Base-by-base conservation (phyloP, 2,797 vertebrate genomes). In the Hemitrygon akajei region DNA sequence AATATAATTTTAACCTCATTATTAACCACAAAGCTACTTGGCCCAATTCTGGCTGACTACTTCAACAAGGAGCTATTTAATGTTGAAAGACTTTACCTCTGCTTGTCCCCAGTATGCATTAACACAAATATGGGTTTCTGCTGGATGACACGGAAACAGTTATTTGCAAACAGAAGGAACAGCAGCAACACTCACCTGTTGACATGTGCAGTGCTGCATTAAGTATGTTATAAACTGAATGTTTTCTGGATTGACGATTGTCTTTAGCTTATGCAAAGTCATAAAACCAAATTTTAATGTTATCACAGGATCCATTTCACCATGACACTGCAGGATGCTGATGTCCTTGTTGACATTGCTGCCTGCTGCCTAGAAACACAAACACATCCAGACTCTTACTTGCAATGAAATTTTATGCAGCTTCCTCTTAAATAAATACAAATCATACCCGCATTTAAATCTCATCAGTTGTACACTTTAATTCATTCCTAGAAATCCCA, bases 311-410 rank as follows among this genome's bases (percentile, higher is more conserved):
- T 99, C 99, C 95, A 96, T 95, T 95, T 98, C 98, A 20, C 99
- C 99, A 0, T 99, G 99, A 96, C 98, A 99, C 95, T 99, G 98
- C 96, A 99, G 96, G 95, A 99, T 98, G 63, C 98, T 97, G 25
- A 98, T 96, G 95, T 98, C 98, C 97, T 97, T 98, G 96, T 97
- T 96, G 94, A 97, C 96, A 0, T 97, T 95, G 40, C 96, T 96
- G 25, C 94, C 96, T 0, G 97, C 97, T 0, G 97, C 97, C 97
- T 97, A 94, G 14, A 47, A 18, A 81, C 34, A 93, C 3, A n/a
- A 63, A 81, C 11, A 86, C 18, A 86, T 20, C 47, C 20, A 60
- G 14, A 87, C n/a, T 58, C 30, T 10, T 12, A 86, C 30, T 60
- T 63, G 30, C 27, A 86, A 58, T 86, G 16, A n/a, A 60, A 30